Evolutionary conservation across 2,113 vertebrate species (phyloP), one percentile per base, ranked within the genome.

Genomic region (Burhinus bistriatus): DNA sequence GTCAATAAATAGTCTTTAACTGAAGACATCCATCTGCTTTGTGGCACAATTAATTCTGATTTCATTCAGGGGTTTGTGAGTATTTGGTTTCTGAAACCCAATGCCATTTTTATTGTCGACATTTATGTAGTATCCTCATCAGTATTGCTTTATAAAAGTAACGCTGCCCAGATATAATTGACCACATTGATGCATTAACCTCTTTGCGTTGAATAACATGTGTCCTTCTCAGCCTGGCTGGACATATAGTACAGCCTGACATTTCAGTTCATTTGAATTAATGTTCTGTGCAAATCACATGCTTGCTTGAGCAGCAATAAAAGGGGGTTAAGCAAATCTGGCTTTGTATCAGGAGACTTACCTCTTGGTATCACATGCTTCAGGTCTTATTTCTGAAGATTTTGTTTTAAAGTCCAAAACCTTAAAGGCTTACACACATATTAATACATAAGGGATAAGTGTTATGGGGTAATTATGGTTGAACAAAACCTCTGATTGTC

Each of bases 281-380:
- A 92, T 95, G 95, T 93, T 95, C 84, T 52, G 88, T 97, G 75
- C 78, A 95, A 90, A 96, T 97, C 95, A 97, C 94, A 97, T 97
- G 96, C 94, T 97, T 97, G 76, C 87, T 83, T 94, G 94, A 97
- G 95, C 92, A 95, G 96, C 94, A 97, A 30, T 94, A 91, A 95
- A 92, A 91, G 90, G 45, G 90, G 55, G 91, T 96, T 97, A 97
- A 96, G 91, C 87, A 97, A 94, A 97, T 97, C 88, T 93, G 90
- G 86, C 90, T 96, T 96, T 96, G 92, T 88, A 95, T 95, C 86
- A 95, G 94, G 78, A 86, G 93, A 93, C 71, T 96, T 97, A 93
- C 91, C 87, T 97, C 91, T 97, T 85, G 87, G 59, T 72, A 81
- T 96, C 97, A 95, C 92, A 94, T 97, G 94, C 96, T 93, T 92